These are phyloP conservation scores for Orgyia antiqua DNA, from an alignment of 2,888 invertebrate genomes.

Conservation along the genomic window DNA sequence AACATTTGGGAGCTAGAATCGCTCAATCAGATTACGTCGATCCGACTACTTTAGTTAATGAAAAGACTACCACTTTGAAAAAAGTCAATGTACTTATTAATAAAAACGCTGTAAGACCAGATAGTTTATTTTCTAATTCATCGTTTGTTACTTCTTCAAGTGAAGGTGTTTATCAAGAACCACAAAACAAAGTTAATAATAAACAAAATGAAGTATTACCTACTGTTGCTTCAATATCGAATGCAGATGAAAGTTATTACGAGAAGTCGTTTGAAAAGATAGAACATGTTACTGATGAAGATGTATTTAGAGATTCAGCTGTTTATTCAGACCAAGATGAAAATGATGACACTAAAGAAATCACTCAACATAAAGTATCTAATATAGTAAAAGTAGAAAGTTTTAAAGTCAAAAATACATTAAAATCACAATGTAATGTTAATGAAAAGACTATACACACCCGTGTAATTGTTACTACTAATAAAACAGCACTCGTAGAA, in stretches of 20 bases:
- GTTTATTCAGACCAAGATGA: constrained; percentile 89
- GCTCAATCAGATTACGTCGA: constrained; percentile 93
- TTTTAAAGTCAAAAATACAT: constrained; percentile 46
- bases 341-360: constrained; percentile 43
- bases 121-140: constrained; percentile 77
- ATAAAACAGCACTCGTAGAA: constrained; percentile 30
- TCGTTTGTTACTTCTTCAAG: constrained; percentile 77
- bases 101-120: constrained; percentile 74
- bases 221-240: constrained; percentile 27
- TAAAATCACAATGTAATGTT: constrained; percentile 46
- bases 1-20: constrained; percentile 90
- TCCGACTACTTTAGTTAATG: constrained; percentile 82
- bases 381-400: constrained; percentile 39
- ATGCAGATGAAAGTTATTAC: constrained; percentile 83
- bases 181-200: constrained; percentile 29
- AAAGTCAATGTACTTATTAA: constrained; percentile 81
- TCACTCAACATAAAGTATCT: constrained; percentile 39
- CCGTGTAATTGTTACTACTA: constrained; percentile 23
- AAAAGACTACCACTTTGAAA: constrained; percentile 61
- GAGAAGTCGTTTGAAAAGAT: constrained; percentile 87
- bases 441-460: constrained; percentile 25
- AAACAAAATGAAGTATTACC: constrained; percentile 20
- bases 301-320: constrained; percentile 88
- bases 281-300: constrained; percentile 83
- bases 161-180: constrained; percentile 66